Conservation (phyloP, 2,113 vertebrate species). For the Periophthalmus modestus region DNA sequence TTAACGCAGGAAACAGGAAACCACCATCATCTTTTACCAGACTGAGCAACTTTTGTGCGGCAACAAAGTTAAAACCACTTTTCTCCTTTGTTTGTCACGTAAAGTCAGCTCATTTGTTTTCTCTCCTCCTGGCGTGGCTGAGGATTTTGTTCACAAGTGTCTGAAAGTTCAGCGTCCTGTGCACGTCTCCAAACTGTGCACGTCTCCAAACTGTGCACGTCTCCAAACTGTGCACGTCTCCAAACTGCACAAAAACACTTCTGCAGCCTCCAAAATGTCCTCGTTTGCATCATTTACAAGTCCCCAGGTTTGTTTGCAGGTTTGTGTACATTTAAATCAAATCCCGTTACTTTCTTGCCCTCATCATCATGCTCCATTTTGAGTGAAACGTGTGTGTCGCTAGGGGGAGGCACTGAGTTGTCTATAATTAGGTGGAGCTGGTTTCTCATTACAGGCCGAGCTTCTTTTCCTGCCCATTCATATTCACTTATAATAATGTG, state of each 20-base stretch:
- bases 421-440: constrained; percentile 44
- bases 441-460: constrained; percentile 38
- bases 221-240: neutral
- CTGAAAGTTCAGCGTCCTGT: neutral
- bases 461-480: neutral
- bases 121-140: neutral
- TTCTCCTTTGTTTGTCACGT: neutral
- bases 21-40: constrained; percentile 12
- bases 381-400: constrained; percentile 22
- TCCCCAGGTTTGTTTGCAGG: neutral
- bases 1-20: constrained; percentile 42
- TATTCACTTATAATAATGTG: neutral
- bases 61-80: neutral
- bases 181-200: neutral
- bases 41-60: neutral
- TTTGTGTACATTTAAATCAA: neutral
- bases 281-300: neutral
- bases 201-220: too few relatives aligned
- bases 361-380: constrained; percentile 14
- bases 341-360: constrained; percentile 35
- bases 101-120: neutral
- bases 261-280: neutral
- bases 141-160: constrained; percentile 1
- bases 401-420: constrained; percentile 44
- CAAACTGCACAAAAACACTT: neutral